Percentiles rank a stretch among this genome's conserved stretches.
phyloP scores from a whole-genome alignment of 2,797 vertebrate species.

The Halcyon smyrnensis region DNA sequence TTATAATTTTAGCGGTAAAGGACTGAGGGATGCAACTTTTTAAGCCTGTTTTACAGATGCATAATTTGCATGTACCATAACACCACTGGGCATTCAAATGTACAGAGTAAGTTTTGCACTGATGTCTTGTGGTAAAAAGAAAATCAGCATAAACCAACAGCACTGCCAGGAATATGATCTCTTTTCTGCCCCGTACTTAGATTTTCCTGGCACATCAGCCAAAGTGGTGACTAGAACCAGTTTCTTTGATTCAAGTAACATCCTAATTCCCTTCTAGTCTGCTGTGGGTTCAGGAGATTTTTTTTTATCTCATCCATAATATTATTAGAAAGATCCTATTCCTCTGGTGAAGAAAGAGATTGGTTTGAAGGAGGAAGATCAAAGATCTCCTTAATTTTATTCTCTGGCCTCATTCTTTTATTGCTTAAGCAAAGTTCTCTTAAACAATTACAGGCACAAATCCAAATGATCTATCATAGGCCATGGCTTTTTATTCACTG shows the following conservation, averaged over 20 bases:
- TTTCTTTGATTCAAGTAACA: background rate
- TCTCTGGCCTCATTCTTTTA: conserved; percentile 43
- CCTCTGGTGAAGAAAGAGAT: conserved; percentile 1
- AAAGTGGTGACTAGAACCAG: background rate
- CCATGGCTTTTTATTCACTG: background rate
- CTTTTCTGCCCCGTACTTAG: background rate
- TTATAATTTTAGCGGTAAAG: background rate
- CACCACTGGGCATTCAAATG: background rate
- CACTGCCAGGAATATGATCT: background rate
- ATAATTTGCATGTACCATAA: background rate
- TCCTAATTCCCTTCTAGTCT: background rate
- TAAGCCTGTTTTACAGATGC: background rate
- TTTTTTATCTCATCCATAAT: background rate
- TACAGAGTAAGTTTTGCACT: background rate
- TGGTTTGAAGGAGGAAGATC: conserved; percentile 37
- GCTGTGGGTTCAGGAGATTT: background rate
- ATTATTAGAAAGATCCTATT: background rate
- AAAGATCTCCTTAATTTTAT: conserved; percentile 35
- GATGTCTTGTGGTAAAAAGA: background rate
- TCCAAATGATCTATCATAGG: background rate
- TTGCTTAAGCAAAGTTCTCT: conserved; percentile 17
- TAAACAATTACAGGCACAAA: conserved; percentile 38
- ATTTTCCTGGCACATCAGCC: background rate
- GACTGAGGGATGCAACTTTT: background rate
- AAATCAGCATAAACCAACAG: background rate